Base-by-base conservation (phyloP, 2,888 invertebrate species). In the Caenorhabditis afra region DNA sequence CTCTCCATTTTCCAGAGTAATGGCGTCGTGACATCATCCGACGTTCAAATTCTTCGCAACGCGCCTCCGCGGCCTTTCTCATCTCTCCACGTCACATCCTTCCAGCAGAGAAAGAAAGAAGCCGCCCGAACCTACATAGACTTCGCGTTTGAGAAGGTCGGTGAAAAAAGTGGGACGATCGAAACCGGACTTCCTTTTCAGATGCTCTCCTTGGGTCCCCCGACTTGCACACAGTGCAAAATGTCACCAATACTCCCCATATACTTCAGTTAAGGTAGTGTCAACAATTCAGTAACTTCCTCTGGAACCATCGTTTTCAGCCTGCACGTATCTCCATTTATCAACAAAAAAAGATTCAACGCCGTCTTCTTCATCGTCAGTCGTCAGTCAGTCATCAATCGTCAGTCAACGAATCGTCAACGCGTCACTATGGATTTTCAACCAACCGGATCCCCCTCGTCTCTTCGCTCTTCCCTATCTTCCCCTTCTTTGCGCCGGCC, bases 201-300 rank as follows among this genome's bases (percentile, higher is more conserved):
- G 71, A 53, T 11, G 29, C 49, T 71, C 71, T 57, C 29, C 71
- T 71, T 71, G 71, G 71, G 71, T 55, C 62, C 55, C 62, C 71
- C 62, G 71, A 57, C 71, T 62, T 55, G 71, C 61, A 61, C 47
- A 12, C 16, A 3, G 23, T 58, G 62, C 62, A 49, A 71, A 71
- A 71, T 71, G 71, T 57, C 71, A 5, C 29, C 29, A 29, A 29
- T 29, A 49, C 14, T 59, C 49, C 16, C 12, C 35, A 45, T 16
- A 45, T 49, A 29, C 3, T 29, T 29, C 29, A 29, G 29, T 29
- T 29, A 29, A 29, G 29, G 29, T 29, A 29, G 7, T 29, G 29
- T n/a, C n/a, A n/a, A n/a, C n/a, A 29, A 29, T 29, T 3, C 29
- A 29, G 7, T 29, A 29, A 29, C 29, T 7, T 29, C 4, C 11